Conservation (phyloP, 1,140 invertebrate genomes). For the Tenebrio molitor region DNA sequence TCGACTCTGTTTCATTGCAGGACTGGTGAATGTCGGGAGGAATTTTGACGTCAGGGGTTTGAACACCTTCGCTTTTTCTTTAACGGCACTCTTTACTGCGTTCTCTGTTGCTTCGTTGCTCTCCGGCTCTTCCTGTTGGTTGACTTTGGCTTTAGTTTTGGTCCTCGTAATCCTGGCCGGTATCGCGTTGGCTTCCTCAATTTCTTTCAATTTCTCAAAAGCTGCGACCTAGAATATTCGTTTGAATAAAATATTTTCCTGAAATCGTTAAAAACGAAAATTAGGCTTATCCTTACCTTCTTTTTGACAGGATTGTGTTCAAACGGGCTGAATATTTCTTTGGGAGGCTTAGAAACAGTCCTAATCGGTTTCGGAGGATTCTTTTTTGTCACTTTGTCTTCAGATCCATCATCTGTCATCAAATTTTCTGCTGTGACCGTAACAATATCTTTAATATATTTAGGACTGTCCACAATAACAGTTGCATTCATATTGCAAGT, state of each 20-base stretch:
- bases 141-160: slow-evolving; percentile 66
- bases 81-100: slow-evolving; percentile 61
- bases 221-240: too few relatives aligned
- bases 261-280: too few relatives aligned
- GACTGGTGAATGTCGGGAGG: slow-evolving; percentile 46
- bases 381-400: slow-evolving; percentile 43
- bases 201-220: slow-evolving; percentile 70
- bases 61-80: slow-evolving; percentile 62
- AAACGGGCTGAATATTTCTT: slow-evolving; percentile 70
- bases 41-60: slow-evolving; percentile 49
- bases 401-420: slow-evolving; percentile 58
- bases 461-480: slow-evolving; percentile 50
- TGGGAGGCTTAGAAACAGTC: slow-evolving; percentile 26
- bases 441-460: slow-evolving; percentile 3
- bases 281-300: too few relatives aligned
- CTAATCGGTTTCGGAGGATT: slow-evolving; percentile 41
- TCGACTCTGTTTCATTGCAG: slow-evolving; percentile 25
- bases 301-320: slow-evolving; percentile 74
- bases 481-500: slow-evolving; percentile 47
- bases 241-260: too few relatives aligned
- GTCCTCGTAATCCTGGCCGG: slow-evolving; percentile 64
- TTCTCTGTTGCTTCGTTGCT: too few relatives aligned
- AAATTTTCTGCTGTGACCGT: slow-evolving; percentile 45
- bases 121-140: slow-evolving; percentile 13
- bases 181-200: slow-evolving; percentile 3